Evolutionary conservation across 2,113 vertebrate genomes (phyloP), one percentile per base, ranked within the genome.

Genomic region (Hippopotamus amphibius): DNA sequence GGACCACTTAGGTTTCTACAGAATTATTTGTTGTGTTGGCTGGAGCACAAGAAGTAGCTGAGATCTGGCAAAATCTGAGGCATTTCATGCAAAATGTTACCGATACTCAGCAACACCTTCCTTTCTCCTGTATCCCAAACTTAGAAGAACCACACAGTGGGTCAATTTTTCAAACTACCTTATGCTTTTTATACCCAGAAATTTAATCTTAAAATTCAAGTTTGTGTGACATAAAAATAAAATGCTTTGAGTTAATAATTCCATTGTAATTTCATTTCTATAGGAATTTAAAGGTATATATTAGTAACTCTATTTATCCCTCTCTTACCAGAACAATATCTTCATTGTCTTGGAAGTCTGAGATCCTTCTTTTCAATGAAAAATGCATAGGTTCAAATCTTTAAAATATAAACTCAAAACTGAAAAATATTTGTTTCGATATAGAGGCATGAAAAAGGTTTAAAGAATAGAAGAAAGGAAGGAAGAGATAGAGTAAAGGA

Each of bases 401-500:
- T 84, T 71, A 33, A 61, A 79, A 17, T 71, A 63, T 63, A 85
- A 57, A 7, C 2, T 79, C 24, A 13, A 85, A 46, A 53, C 6
- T 11, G 10, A 65, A 53, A 1, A 85, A 24, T 80, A 57, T 33
- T 43, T 21, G 6, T 59, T 80, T 82, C 30, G 6, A 14, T 48
- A 6, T 8, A 72, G 19, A 66, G 9, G 10, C n/a, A 85, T 33
- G 1, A 37, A 93, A 53, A 86, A 17, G 59, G 8, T 48, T 57
- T 57, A 74, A 81, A 21, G 5, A 4, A n/a, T 50, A 37, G 10
- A 66, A 50, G 46, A 17, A 12, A 72, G 41, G 22, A 65, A 68
- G 5, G 13, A 48, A 13, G 5, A 3, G 43, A 61, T 3, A 43
- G 6, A 55, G 11, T 3, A 0, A 59, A 43, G 6, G 2, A 57